These are phyloP conservation scores for Drosophila neotestacea DNA, from an alignment of 2,888 invertebrate genomes.

Conservation along the genomic window DNA sequence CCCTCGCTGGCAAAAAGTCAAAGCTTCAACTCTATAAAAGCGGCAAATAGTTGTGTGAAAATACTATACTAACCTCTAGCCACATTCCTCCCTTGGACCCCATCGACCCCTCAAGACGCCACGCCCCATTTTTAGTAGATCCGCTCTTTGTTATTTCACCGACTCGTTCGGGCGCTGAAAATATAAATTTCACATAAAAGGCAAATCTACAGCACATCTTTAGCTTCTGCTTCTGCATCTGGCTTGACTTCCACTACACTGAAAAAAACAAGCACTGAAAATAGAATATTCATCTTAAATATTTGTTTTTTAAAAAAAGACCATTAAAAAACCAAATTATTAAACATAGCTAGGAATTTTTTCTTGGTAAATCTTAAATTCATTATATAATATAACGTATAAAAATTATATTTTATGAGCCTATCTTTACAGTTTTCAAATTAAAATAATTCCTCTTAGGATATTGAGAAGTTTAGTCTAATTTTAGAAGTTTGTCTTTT, in stretches of 20 bases:
- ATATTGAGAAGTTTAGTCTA: too few species aligned
- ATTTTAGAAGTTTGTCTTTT: too few species aligned
- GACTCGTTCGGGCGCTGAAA: conserved; percentile 40
- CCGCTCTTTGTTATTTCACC: conserved; percentile 50
- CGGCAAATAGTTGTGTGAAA: conserved; percentile 76
- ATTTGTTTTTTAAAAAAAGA: too few species aligned
- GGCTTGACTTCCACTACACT: conserved; percentile 6
- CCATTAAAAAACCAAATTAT: too few species aligned
- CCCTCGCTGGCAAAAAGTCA: conserved; percentile 57
- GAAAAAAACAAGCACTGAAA: too few species aligned
- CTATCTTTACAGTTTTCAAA: too few species aligned
- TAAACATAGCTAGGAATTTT: too few species aligned
- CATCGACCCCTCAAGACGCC: background rate
- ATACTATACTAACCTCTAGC: conserved; percentile 23
- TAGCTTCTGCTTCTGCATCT: conserved; percentile 17
- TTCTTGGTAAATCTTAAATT: too few species aligned
- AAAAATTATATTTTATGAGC: too few species aligned
- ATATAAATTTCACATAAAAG: conserved; percentile 80
- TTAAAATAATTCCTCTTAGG: too few species aligned
- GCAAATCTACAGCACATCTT: conserved; percentile 75
- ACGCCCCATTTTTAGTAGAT: conserved; percentile 29
- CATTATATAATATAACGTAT: too few species aligned
- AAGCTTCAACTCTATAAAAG: conserved; percentile 73
- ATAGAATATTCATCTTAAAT: too few species aligned
- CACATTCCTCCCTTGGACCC: background rate